These are phyloP conservation scores for Pterostichus niger DNA, from an alignment of 2,888 invertebrate genomes.

Conservation along the genomic window DNA sequence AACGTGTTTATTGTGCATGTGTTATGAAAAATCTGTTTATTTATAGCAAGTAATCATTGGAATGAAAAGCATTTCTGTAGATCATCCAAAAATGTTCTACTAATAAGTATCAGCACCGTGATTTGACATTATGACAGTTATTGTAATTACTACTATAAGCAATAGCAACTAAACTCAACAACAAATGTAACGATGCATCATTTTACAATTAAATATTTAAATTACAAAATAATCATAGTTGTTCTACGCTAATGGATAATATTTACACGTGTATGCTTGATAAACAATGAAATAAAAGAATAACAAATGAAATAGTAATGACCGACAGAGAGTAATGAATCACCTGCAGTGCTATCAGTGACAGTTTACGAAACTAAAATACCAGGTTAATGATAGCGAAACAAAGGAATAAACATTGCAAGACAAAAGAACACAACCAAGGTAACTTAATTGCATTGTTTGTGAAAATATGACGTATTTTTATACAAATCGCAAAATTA, in stretches of 20 bases:
- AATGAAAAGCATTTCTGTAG: too few relatives aligned
- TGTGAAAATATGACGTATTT: conserved; percentile 51
- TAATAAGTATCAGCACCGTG: too few relatives aligned
- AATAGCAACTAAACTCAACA: too few relatives aligned
- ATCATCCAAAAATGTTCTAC: too few relatives aligned
- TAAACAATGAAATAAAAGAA: conserved; percentile 39
- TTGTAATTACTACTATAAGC: too few relatives aligned
- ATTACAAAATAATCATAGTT: neutral
- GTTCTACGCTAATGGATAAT: neutral
- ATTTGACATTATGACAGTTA: too few relatives aligned
- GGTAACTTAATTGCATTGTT: conserved; percentile 56
- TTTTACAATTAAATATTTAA: too few relatives aligned
- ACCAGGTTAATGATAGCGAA: conserved; percentile 56
- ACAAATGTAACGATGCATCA: too few relatives aligned
- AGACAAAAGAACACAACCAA: conserved; percentile 46
- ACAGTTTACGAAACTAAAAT: conserved; percentile 61
- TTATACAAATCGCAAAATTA: conserved; percentile 44
- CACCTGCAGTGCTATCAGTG: conserved; percentile 51
- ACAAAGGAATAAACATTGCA: conserved; percentile 45
- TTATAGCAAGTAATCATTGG: too few relatives aligned
- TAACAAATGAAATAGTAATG: conserved; percentile 45
- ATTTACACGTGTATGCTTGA: conserved; percentile 39
- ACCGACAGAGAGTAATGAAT: conserved; percentile 54
- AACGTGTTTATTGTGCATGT: too few relatives aligned
- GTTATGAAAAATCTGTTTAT: too few relatives aligned